Conservation (phyloP, 2,797 vertebrate genomes). For the Catharus ustulatus region DNA sequence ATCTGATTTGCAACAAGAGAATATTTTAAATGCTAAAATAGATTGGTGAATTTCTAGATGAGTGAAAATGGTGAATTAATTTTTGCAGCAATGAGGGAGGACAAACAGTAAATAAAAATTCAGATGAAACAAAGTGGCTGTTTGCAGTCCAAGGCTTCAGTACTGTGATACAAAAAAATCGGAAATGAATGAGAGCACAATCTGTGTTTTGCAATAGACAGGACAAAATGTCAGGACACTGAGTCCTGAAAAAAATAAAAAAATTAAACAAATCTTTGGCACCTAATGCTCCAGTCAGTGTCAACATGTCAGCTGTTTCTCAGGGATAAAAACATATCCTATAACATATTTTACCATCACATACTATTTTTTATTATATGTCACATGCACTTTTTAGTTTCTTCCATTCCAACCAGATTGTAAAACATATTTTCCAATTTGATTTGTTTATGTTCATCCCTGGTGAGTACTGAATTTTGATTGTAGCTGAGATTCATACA, state of each 20-base stretch:
- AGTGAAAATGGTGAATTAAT: background rate
- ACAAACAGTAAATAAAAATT: background rate
- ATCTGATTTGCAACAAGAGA: background rate
- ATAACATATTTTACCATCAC: background rate
- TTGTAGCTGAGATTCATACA: background rate
- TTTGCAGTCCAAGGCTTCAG: background rate
- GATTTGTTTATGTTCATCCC: background rate
- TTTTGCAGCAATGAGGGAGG: background rate
- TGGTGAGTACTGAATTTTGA: background rate
- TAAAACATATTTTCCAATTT: background rate
- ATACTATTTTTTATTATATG: background rate
- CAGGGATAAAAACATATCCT: background rate
- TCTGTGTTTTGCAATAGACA: conserved; percentile 5
- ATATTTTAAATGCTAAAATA: background rate
- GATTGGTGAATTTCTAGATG: background rate
- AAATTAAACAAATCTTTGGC: background rate
- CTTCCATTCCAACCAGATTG: background rate
- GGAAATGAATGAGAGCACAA: conserved; percentile 38
- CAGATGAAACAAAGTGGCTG: background rate
- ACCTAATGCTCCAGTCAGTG: background rate
- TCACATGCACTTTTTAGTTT: background rate
- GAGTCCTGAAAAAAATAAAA: background rate
- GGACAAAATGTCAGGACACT: conserved; percentile 67
- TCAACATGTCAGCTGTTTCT: conserved; percentile 14
- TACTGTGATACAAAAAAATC: background rate